These are phyloP conservation scores for Peromyscus polionotus DNA, from an alignment of 2,113 vertebrate species.

Conservation along the genomic window DNA sequence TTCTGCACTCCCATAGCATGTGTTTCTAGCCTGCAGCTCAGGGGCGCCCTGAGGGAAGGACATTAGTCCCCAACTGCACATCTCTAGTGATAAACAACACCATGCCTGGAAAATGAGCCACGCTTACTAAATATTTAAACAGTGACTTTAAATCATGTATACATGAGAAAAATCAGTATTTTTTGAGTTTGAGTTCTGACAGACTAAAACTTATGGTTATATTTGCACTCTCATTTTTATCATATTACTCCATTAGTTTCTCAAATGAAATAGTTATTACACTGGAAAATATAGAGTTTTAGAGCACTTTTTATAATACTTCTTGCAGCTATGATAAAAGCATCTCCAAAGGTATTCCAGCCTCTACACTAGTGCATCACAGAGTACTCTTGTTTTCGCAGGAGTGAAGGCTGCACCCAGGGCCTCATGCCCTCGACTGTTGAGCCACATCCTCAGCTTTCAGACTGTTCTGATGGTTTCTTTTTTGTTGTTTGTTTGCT, in stretches of 20 bases:
- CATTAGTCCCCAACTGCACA: background rate
- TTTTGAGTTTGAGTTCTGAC: constrained; percentile 43
- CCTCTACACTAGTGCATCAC: background rate
- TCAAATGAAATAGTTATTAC: constrained; percentile 30
- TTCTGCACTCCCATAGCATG: background rate
- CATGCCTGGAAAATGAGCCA: background rate
- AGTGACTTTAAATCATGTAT: constrained; percentile 37
- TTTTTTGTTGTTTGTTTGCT: too few relatives aligned
- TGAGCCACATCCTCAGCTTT: background rate
- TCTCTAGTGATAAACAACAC: background rate
- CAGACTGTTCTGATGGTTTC: background rate
- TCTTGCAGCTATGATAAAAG: constrained; percentile 16
- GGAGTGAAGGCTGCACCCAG: background rate
- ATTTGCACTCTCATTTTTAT: background rate
- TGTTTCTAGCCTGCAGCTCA: background rate
- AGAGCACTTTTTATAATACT: background rate
- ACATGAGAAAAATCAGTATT: constrained; percentile 4
- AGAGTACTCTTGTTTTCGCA: background rate
- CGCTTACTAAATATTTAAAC: constrained; percentile 22
- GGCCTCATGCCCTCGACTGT: background rate
- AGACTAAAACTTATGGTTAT: background rate
- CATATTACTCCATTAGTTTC: constrained; percentile 13
- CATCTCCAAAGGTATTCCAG: constrained; percentile 10
- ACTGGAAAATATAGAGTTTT: background rate
- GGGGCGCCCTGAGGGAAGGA: background rate